Evolutionary conservation across 2,888 invertebrate species (phyloP), one percentile per base, ranked within the genome.

Genomic region (Lasioglossum figueresi): DNA sequence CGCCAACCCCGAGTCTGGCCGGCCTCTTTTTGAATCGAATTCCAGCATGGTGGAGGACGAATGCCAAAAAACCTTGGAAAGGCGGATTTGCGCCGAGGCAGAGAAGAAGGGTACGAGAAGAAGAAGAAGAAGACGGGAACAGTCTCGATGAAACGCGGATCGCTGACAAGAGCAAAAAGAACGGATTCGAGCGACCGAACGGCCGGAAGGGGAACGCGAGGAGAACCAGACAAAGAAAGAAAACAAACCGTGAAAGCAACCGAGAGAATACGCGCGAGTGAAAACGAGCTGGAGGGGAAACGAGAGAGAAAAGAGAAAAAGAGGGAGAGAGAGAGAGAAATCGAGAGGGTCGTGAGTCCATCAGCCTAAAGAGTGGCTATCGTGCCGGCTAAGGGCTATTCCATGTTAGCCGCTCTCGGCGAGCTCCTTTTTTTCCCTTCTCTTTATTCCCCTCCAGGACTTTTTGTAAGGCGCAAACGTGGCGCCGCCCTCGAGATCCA

Each of bases 351-450:
- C 91, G 89, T 88, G 93, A 93, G 93, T 93, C 94, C 94, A 94
- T 94, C 94, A 94, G 94, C 88, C 92, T 92, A 93, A 94, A 94
- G 93, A 93, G 93, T 91, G 93, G 93, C 94, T 94, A 94, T 94
- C 94, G 93, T 91, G 91, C 92, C 92, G 92, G 93, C 94, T 94
- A 94, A 94, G 94, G 94, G 94, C 94, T 94, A 94, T 94, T 94
- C 93, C 94, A 94, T 95, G 95, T 94, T 94, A 94, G 93, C 93
- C 92, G 93, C 91, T 94, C 93, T 94, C 93, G 87, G 91, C 89
- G 83, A 83, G 89, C 89, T 92, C 91, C 91, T 91, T 93, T 93
- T 93, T 93, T 92, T 91, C 87, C 73, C 88, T 88, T 88, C 84
- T 88, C 87, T 88, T 87, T 88, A 87, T 87, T 90, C 88, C 87